A percentile compares a stretch with the other conserved stretches of the same genome.
Evolutionary conservation across 2,797 vertebrate species (phyloP).

Genomic region (Aulostomus chinensis): DNA sequence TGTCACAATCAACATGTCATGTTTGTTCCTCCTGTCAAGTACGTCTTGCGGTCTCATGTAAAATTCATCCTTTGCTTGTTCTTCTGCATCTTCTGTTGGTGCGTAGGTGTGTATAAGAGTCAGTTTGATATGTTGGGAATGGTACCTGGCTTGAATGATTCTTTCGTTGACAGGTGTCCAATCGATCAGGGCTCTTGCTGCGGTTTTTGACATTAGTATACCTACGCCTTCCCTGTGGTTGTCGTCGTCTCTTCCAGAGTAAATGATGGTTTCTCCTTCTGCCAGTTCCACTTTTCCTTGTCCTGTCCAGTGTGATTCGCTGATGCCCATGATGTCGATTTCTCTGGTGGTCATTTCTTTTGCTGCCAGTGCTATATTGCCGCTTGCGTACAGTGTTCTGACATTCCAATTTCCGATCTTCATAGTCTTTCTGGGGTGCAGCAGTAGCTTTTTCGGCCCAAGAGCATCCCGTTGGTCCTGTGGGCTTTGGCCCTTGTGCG

Average conservation of each 20-base stretch:
- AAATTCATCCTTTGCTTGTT: neutral
- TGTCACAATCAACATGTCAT: neutral
- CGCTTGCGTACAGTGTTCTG: too few relatives aligned
- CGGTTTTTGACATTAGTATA: neutral
- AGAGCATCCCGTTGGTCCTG: neutral
- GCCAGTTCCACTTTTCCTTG: slow-evolving; percentile 1
- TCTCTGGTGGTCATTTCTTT: neutral
- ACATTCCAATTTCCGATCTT: too few relatives aligned
- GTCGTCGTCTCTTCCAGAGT: slow-evolving; percentile 2
- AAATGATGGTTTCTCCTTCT: slow-evolving; percentile 5
- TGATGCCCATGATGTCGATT: slow-evolving; percentile 4
- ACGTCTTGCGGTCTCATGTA: neutral
- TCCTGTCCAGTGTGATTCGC: slow-evolving; percentile 5
- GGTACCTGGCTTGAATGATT: slow-evolving; percentile 2
- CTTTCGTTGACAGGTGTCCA: neutral
- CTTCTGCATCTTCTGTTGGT: too few relatives aligned
- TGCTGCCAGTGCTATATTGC: neutral
- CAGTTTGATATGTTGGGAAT: slow-evolving; percentile 1
- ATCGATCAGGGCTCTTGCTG: neutral
- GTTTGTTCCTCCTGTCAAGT: neutral
- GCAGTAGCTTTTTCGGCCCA: neutral
- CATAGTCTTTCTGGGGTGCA: neutral
- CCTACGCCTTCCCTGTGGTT: slow-evolving; percentile 1
- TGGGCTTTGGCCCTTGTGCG: slow-evolving; percentile 1
- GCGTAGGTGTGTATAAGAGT: too few relatives aligned